Percentiles rank a stretch among this genome's conserved stretches.
phyloP scores from a whole-genome alignment of 2,113 vertebrate genomes.

The Eira barbara region DNA sequence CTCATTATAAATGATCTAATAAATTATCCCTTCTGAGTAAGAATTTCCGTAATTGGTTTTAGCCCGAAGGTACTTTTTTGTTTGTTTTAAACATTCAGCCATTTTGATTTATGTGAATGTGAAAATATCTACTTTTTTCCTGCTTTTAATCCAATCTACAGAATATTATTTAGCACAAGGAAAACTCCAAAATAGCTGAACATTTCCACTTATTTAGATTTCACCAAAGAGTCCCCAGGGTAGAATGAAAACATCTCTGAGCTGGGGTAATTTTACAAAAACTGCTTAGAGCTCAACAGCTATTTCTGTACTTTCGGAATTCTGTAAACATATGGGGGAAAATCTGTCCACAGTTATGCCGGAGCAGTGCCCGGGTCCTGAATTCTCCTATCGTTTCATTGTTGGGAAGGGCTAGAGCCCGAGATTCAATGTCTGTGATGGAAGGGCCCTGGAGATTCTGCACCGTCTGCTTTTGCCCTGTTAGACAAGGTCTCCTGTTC shows the following conservation, averaged over 20 bases:
- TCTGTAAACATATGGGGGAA: slow-evolving; percentile 76
- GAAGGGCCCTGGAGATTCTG: background rate
- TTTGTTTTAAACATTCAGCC: slow-evolving; percentile 74
- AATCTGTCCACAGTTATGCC: slow-evolving; percentile 70
- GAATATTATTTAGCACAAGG: slow-evolving; percentile 63
- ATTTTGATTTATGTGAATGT: slow-evolving; percentile 73
- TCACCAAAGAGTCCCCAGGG: slow-evolving; percentile 72
- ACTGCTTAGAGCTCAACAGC: slow-evolving; percentile 72
- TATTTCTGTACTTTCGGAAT: slow-evolving; percentile 76
- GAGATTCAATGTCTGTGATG: background rate
- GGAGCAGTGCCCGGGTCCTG: background rate
- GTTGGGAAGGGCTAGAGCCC: slow-evolving; percentile 30
- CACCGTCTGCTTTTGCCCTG: background rate
- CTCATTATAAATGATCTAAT: slow-evolving; percentile 73
- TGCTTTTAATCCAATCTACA: slow-evolving; percentile 64
- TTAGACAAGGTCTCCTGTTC: background rate
- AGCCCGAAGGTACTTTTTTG: slow-evolving; percentile 58
- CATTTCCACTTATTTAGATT: slow-evolving; percentile 77
- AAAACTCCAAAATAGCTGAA: slow-evolving; percentile 74
- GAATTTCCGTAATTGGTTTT: slow-evolving; percentile 74
- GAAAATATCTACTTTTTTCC: slow-evolving; percentile 66
- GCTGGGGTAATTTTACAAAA: slow-evolving; percentile 73
- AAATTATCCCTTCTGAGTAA: slow-evolving; percentile 67
- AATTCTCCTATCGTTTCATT: slow-evolving; percentile 64
- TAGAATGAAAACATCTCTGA: slow-evolving; percentile 72